These are phyloP conservation scores for Osedax frankpressi DNA, from an alignment of 2,888 invertebrate genomes.

Conservation along the genomic window DNA sequence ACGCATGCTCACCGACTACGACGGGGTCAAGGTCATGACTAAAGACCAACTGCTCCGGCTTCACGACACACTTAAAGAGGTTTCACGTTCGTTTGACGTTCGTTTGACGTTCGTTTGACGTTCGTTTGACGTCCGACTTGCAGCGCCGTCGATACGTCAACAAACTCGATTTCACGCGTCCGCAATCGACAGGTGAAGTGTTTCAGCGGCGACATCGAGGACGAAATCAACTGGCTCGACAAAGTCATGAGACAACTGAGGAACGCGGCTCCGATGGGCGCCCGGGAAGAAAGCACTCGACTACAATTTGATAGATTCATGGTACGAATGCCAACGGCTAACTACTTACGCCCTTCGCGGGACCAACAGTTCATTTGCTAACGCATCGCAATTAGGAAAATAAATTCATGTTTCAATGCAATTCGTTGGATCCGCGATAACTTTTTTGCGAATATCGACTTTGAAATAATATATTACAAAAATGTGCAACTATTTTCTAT, in stretches of 20 bases:
- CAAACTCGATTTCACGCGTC: no score
- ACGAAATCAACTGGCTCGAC: constrained; percentile 37
- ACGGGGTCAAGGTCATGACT: constrained; percentile 33
- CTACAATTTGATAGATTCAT: constrained; percentile 39
- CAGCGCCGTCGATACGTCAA: no score
- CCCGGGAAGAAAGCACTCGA: constrained; percentile 42
- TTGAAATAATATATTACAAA: no score
- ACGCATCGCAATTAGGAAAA: not conserved
- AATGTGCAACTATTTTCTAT: no score
- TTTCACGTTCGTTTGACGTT: constrained; percentile 12
- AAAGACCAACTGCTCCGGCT: constrained; percentile 41
- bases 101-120: no score
- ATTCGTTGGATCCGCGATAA: no score
- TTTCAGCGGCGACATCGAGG: constrained; percentile 42
- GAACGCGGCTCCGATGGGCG: constrained; percentile 39
- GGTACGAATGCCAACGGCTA: no score
- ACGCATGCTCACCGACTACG: constrained; percentile 33
- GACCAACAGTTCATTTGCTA: constrained; percentile 19
- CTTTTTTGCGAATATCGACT: no score
- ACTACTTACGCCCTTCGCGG: not conserved
- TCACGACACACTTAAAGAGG: constrained; percentile 42
- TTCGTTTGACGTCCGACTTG: no score
- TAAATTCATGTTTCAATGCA: no score
- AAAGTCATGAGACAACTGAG: constrained; percentile 39
- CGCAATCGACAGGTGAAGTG: constrained; percentile 44